phyloP scores from a whole-genome alignment of 2,888 invertebrate species.

The Tenthredo mesomela region DNA sequence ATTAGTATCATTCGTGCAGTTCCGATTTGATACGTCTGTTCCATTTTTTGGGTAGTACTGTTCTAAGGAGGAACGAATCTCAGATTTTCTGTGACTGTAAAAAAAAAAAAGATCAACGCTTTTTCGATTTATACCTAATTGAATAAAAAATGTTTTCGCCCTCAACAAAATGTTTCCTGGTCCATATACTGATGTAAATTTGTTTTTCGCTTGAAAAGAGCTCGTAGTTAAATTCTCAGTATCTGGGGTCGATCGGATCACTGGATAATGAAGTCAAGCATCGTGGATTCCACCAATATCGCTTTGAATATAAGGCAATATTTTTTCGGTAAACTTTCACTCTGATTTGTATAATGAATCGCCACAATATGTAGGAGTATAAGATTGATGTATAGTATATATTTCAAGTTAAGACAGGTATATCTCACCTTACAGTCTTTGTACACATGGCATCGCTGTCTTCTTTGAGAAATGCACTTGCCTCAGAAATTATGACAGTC shows the following conservation, averaged over 20 bases:
- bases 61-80: not conserved
- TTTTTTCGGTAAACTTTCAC: not conserved
- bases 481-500: not conserved
- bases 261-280: not conserved
- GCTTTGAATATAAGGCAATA: not conserved
- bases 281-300: not conserved
- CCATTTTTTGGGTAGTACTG: not conserved
- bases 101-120: too few relatives aligned
- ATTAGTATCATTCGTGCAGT: not conserved
- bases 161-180: too few relatives aligned
- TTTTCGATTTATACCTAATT: too few relatives aligned
- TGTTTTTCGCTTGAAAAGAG: not conserved
- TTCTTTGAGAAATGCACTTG: too few relatives aligned
- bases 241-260: not conserved
- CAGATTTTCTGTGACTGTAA: not conserved
- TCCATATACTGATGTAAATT: too few relatives aligned
- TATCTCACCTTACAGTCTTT: slow-evolving; percentile 33
- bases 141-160: too few relatives aligned
- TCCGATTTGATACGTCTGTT: not conserved
- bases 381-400: not conserved
- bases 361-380: not conserved
- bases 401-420: not conserved
- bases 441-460: too few relatives aligned
- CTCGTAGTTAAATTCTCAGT: not conserved
- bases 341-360: not conserved